Conservation (phyloP, 1,140 invertebrate genomes). For the Dreissena rostriformis region DNA sequence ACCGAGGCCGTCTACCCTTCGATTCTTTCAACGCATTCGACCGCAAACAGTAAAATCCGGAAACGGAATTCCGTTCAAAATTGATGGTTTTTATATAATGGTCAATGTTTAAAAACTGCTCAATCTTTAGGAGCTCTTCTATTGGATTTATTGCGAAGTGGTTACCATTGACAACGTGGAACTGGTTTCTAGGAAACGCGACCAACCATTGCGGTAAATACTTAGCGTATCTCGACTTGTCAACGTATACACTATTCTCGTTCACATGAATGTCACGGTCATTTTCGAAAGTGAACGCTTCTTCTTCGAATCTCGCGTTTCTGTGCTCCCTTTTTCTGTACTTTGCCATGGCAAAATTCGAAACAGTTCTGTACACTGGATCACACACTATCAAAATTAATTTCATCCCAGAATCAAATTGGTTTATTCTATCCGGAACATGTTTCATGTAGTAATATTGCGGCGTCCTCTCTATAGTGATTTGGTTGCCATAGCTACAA, state of each 20-base stretch:
- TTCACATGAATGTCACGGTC: not conserved
- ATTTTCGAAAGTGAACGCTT: not conserved
- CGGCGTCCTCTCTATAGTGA: not conserved
- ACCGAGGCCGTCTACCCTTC: not conserved
- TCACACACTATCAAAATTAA: conserved; percentile 1
- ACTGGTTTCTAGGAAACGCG: conserved; percentile 1
- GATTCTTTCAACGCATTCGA: not conserved
- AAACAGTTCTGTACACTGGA: not conserved
- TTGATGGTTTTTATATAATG: not conserved
- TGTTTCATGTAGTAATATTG: conserved; percentile 7
- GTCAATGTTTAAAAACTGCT: not conserved
- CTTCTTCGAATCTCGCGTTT: not conserved
- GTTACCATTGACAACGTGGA: not conserved
- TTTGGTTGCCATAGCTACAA: not conserved
- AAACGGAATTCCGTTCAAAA: not conserved
- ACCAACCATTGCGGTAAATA: not conserved
- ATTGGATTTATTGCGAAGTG: not conserved
- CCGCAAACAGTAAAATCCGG: conserved; percentile 3
- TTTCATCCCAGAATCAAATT: not conserved
- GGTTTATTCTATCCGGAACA: not conserved
- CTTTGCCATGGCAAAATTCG: conserved; percentile 16
- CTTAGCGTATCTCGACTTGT: conserved; percentile 12
- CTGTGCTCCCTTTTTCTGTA: not conserved
- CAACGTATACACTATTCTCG: not conserved
- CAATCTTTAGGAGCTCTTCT: not conserved